Evolutionary conservation across 1,140 invertebrate genomes (phyloP).

Genomic region (Pissodes strobi): DNA sequence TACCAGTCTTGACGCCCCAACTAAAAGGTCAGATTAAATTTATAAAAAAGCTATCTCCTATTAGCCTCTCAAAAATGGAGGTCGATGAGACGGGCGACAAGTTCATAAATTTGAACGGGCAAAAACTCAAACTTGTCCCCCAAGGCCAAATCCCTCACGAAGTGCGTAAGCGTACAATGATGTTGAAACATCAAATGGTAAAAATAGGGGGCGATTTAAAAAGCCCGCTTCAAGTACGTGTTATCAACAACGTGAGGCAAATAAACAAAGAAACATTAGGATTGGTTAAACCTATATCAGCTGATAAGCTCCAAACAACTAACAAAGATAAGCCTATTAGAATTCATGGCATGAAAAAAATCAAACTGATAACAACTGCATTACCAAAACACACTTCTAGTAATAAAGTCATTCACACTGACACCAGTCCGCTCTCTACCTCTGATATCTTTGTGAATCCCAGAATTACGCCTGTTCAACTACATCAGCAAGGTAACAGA

Average conservation of each 20-base stretch:
- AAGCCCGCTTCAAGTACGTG: conserved; percentile 12
- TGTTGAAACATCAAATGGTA: conserved; percentile 18
- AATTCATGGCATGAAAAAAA: background rate
- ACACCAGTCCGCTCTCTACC: background rate
- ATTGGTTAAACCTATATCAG: background rate
- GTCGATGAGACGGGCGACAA: conserved; percentile 30
- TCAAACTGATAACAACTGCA: conserved; percentile 7
- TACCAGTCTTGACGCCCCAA: background rate
- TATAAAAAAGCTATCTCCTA: background rate
- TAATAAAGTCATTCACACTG: background rate
- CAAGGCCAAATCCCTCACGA: conserved; percentile 17
- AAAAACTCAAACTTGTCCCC: conserved; percentile 33
- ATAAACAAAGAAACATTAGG: background rate
- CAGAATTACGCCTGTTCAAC: conserved; percentile 1
- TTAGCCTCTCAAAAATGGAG: background rate
- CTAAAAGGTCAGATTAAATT: background rate
- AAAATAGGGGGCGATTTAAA: conserved; percentile 4
- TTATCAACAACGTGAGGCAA: conserved; percentile 13
- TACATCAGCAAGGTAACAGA: background rate
- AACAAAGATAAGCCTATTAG: background rate
- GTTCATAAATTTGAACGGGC: conserved; percentile 35
- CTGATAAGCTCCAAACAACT: conserved; percentile 1
- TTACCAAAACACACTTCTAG: background rate
- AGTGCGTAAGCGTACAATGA: conserved; percentile 6
- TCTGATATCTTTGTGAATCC: background rate